Conservation (phyloP, 2,888 invertebrate genomes). For the Catonia carolina region DNA sequence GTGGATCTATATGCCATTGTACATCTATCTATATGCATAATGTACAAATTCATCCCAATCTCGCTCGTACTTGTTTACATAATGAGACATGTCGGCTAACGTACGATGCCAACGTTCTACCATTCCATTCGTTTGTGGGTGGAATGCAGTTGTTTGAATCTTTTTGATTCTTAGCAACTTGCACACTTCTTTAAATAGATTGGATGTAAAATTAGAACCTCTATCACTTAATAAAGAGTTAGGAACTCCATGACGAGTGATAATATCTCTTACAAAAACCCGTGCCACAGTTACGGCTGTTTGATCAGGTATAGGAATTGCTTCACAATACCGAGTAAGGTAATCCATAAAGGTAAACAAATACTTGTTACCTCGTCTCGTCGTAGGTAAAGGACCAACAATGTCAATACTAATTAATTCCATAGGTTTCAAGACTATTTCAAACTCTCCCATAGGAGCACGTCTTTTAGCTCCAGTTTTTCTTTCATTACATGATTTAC, state of each 20-base stretch:
- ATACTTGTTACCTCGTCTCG: constrained; percentile 37
- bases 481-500: background rate
- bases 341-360: constrained; percentile 38
- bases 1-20: too few species aligned
- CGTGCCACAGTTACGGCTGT: constrained; percentile 38
- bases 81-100: too few species aligned
- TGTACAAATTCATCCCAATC: constrained; percentile 37
- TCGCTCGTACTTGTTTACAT: constrained; percentile 37
- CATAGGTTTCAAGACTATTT: too few species aligned
- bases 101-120: too few species aligned
- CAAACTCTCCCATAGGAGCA: background rate
- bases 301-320: constrained; percentile 37
- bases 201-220: constrained; percentile 33
- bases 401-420: constrained; percentile 41
- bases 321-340: constrained; percentile 36
- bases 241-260: constrained; percentile 39
- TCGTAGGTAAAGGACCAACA: constrained; percentile 37
- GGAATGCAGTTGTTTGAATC: constrained; percentile 36
- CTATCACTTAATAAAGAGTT: too few species aligned
- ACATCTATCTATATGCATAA: constrained; percentile 35
- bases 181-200: background rate
- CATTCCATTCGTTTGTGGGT: constrained; percentile 34
- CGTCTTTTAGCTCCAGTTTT: background rate
- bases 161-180: too few species aligned
- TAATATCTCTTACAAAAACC: constrained; percentile 36